These are phyloP conservation scores for Colius striatus DNA, from an alignment of 2,113 vertebrate genomes.

Conservation along the genomic window DNA sequence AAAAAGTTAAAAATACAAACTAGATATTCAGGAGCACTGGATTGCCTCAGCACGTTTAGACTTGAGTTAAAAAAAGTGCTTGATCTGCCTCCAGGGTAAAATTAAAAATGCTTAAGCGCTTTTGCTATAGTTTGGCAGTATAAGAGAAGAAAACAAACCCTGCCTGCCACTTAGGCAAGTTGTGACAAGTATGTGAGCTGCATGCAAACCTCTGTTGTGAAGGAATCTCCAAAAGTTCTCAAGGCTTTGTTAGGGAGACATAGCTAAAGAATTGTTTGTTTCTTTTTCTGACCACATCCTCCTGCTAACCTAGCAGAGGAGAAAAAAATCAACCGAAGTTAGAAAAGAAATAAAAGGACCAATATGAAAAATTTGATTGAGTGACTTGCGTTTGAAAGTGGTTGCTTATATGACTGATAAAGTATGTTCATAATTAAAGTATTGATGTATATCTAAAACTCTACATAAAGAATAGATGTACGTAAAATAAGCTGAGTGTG, in stretches of 20 bases:
- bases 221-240: neutral
- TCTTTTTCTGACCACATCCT: slow-evolving; percentile 26
- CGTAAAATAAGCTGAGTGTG: neutral
- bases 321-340: neutral
- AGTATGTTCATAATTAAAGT: neutral
- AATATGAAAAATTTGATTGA: neutral
- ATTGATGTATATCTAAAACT: neutral
- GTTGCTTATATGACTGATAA: neutral
- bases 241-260: neutral
- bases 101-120: slow-evolving; percentile 12
- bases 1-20: neutral
- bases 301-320: neutral
- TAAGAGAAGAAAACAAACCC: neutral
- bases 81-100: slow-evolving; percentile 36
- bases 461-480: neutral
- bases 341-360: neutral
- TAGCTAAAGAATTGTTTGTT: slow-evolving; percentile 3
- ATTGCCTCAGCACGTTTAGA: slow-evolving; percentile 33
- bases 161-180: slow-evolving; percentile 31
- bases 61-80: slow-evolving; percentile 55
- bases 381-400: neutral
- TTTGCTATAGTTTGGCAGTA: neutral
- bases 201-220: neutral
- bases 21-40: slow-evolving; percentile 4
- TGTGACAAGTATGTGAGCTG: slow-evolving; percentile 5